Base-by-base conservation (phyloP, 2,797 vertebrate genomes). In the Glyptemys insculpta region DNA sequence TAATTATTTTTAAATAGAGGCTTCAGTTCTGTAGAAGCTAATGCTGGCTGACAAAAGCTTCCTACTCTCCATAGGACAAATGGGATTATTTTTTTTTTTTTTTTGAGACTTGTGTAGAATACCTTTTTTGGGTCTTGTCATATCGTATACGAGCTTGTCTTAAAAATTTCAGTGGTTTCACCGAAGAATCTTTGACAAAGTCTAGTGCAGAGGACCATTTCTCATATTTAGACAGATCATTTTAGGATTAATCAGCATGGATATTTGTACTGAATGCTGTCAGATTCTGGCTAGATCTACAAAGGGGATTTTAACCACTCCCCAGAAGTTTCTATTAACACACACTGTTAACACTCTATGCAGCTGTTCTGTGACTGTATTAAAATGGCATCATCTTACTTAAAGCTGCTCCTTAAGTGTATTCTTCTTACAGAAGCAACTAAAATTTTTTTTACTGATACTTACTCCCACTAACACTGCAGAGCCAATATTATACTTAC, bases 41-140 rank as follows among this genome's bases (percentile, higher is more conserved):
- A 31, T 49, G 15, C 15, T 78, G 27, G 2, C 27, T 78, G 44
- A 49, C 27, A 31, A 31, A 49, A 78, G 44, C 14, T 74, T 74
- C 37, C 27, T 31, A 47, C 25, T 78, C 27, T 78, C 27, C 15
- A 31, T 47, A 78, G 44, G 34, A 79, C 41, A 83, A 19, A 76
- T 18, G 16, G 0, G 0, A n/a, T n/a, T n/a, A n/a, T n/a, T n/a
- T 12, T 12, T 49, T 49, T 49, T 49, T 1, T 50, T 50, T 50
- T 50, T 50, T 50, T 5, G 80, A 90, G 57, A 53, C 27, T 91
- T 84, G 12, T 44, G 27, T 41, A 81, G 83, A 90, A 81, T 21
- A 62, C 21, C n/a, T 3, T 44, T 89, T 91, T 90, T 80, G 11
- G 3, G 50, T 83, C 53, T 91, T 83, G 8, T 8, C 23, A 0